These are phyloP conservation scores for Picus viridis DNA, from an alignment of 2,797 vertebrate genomes.

Conservation along the genomic window DNA sequence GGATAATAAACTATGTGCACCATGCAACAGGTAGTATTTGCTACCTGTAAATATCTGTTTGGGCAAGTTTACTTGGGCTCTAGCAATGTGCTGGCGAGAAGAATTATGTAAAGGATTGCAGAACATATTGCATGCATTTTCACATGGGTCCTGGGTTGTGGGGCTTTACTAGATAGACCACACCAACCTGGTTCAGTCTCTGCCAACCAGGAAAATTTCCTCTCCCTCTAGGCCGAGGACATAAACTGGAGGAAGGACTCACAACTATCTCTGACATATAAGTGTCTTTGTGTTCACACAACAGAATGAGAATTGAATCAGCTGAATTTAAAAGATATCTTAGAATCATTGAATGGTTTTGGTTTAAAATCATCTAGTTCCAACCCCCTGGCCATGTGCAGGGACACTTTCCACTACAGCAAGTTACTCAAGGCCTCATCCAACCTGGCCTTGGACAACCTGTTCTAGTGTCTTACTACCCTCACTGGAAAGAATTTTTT, in stretches of 20 bases:
- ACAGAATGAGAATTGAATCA: neutral
- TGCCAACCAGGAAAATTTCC: neutral
- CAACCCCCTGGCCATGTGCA: no score
- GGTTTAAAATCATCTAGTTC: no score
- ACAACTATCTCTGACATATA: neutral
- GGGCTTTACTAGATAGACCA: neutral
- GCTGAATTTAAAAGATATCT: neutral
- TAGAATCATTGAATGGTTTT: no score
- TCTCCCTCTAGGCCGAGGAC: neutral
- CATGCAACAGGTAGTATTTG: neutral
- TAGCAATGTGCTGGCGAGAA: neutral
- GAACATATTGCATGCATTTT: fast-evolving
- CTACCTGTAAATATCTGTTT: neutral
- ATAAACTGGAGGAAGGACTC: neutral
- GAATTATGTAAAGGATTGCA: neutral
- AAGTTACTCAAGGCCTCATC: no score
- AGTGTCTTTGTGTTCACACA: neutral
- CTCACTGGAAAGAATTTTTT: no score
- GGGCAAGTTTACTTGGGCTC: neutral
- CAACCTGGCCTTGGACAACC: no score
- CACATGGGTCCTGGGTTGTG: neutral
- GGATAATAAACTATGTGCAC: neutral
- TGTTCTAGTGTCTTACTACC: no score
- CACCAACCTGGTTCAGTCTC: neutral
- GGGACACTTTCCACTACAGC: no score